Evolutionary conservation across 2,113 vertebrate species (phyloP), one percentile per base, ranked within the genome.

Genomic region (Leucoraja erinaceus): DNA sequence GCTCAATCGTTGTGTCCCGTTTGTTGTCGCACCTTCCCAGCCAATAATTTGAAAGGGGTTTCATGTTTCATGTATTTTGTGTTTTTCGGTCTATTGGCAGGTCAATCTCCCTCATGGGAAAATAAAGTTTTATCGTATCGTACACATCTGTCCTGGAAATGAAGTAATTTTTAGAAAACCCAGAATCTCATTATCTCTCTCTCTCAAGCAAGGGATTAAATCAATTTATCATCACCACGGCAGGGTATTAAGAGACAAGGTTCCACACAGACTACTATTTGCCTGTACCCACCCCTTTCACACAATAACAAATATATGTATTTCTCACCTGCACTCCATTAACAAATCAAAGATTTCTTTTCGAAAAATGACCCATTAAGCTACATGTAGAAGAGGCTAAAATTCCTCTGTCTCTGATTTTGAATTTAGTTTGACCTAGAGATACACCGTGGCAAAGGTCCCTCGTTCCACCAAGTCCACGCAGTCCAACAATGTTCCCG

Each of bases 171-270:
- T 83, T 83, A 83, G 47, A 83, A 83, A 83, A 83, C 54, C 18
- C 79, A 83, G 25, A 83, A 61, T 59, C 81, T 84, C 81, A 84
- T 84, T 84, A 84, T 84, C 81, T 59, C 54, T 59, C 54, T 59
- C 81, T 59, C 81, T 84, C 81, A 84, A 84, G 81, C 81, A 59
- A 84, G 22, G 81, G 54, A 84, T 84, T 84, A 59, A 84, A 61
- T 84, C 81, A 84, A 84, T 84, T 83, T 84, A 84, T 84, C 54
- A 59, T 10, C 25, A 28, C 81, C 28, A 54, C 22, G 25, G 56
- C 28, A 3, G 9, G 9, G 81, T 84, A 61, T 84, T 84, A 84
- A 84, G 54, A 28, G 81, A 61, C 59, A 54, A 84, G 47, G 28
- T 54, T 59, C 54, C 3, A 10, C 54, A 84, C 81, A 84, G 81